Base-by-base conservation (phyloP, 2,888 invertebrate genomes). In the Camponotus fellah region DNA sequence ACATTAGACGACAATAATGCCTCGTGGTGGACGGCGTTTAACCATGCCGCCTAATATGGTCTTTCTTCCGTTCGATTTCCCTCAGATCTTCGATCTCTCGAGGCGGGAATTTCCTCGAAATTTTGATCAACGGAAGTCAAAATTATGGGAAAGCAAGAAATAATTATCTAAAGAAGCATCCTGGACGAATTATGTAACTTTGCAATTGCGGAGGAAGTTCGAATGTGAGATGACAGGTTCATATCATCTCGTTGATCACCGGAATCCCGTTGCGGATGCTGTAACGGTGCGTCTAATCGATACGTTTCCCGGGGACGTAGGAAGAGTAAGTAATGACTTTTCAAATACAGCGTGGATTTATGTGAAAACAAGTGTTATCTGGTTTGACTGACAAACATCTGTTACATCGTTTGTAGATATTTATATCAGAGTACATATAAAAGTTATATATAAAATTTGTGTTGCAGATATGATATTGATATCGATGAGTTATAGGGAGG, bases 1-100 rank as follows among this genome's bases (percentile, higher is more conserved):
- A 84, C 84, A 85, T 88, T 88, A 84, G 85, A 85, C 85, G 79
- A 84, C 89, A 87, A 83, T 86, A 89, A 87, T 83, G 81, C 84
- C 76, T 72, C 66, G 49, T 60, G 71, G 43, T 77, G 74, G 79
- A 84, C 84, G 83, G 77, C 75, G 82, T 77, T 76, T 80, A 53
- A 68, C 56, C 53, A 43, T 43, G 37, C 43, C 32, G 74, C 76
- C 84, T 76, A 76, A 84, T 77, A 87, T 76, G 85, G 83, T 32
- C 49, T 58, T 81, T 64, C 71, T 81, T 64, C 71, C 37, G 46
- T 43, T 53, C 8, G 26, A 40, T 81, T 84, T 64, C 46, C 21
- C 40, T 66, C 34, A 49, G 26, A 26, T 26, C 26, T 26, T 26
- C 26, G 26, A 26, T 26, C 26, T 26, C 26, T 26, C 26, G 26